Percentiles rank a stretch among this genome's conserved stretches.
Evolutionary conservation across 2,888 invertebrate species (phyloP).

Genomic region (Malthinus seriepunctatus): DNA sequence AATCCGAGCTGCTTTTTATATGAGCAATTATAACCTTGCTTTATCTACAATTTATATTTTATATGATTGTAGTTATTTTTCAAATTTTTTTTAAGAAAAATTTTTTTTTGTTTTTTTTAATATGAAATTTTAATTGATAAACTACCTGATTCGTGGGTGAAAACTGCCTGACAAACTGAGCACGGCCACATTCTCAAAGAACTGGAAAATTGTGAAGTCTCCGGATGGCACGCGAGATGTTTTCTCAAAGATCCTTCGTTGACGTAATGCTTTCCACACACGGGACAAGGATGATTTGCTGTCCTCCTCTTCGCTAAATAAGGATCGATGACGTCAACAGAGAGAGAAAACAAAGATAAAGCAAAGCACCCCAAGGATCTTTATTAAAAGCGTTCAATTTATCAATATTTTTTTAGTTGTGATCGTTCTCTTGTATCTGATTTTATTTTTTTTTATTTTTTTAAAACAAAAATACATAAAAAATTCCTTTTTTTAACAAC

Average conservation of each 20-base stretch:
- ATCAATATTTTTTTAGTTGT: constrained; percentile 3
- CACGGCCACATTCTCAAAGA: constrained; percentile 95
- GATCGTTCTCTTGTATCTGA: constrained; percentile 2
- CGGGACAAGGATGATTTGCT: constrained; percentile 93
- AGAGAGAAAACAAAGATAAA: constrained; percentile 61
- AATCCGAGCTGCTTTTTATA: background rate
- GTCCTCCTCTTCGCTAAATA: constrained; percentile 92
- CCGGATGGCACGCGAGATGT: constrained; percentile 92
- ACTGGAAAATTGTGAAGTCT: constrained; percentile 73
- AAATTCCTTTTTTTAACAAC: background rate
- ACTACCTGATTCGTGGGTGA: constrained; percentile 91
- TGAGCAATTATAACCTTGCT: background rate
- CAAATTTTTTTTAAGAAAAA: no score
- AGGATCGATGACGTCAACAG: constrained; percentile 73
- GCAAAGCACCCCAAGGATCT: constrained; percentile 55
- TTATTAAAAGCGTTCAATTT: constrained; percentile 35
- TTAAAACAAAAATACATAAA: background rate
- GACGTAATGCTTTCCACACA: constrained; percentile 94
- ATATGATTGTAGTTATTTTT: background rate
- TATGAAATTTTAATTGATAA: constrained; percentile 40
- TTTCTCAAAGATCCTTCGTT: constrained; percentile 92
- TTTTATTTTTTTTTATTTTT: background rate
- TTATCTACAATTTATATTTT: constrained; percentile 2
- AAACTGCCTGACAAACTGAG: constrained; percentile 93
- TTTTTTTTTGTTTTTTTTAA: background rate